Evolutionary conservation across 2,113 vertebrate species (phyloP).

Genomic region (Proteles cristata): DNA sequence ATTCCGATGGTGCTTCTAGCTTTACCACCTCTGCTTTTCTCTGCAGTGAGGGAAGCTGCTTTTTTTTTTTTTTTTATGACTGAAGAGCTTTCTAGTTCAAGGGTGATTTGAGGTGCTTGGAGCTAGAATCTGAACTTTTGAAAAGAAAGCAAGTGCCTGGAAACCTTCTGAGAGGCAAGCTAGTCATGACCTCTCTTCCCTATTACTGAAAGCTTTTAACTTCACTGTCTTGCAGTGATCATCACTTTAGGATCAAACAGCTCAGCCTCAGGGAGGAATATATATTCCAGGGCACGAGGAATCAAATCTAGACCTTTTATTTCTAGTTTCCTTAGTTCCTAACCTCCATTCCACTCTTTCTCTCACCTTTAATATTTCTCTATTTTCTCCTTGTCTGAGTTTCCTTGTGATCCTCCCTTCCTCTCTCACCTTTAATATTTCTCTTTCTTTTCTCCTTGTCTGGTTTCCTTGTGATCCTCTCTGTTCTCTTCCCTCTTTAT

Average conservation of each 20-base stretch:
- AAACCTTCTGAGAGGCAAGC: constrained; percentile 34
- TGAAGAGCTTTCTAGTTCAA: constrained; percentile 23
- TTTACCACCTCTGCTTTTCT: neutral
- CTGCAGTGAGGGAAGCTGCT: neutral
- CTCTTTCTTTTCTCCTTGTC: neutral
- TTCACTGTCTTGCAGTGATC: neutral
- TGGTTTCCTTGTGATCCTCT: neutral
- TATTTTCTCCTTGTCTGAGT: neutral
- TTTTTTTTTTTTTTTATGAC: neutral
- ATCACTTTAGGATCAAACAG: neutral
- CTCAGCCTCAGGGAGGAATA: neutral
- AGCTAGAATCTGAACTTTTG: constrained; percentile 26
- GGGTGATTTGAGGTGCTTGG: neutral
- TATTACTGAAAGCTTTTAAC: neutral
- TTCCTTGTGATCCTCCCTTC: neutral
- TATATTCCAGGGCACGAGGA: neutral
- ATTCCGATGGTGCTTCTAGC: neutral
- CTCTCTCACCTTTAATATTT: too few relatives aligned
- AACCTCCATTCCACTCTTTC: neutral
- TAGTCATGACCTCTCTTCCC: fast-evolving
- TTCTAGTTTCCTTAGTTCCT: neutral
- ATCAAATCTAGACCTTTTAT: neutral
- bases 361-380: neutral
- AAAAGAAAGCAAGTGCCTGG: constrained; percentile 60
- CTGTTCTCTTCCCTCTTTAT: too few relatives aligned